phyloP scores from a whole-genome alignment of 2,113 vertebrate genomes.

The Psittacus erithacus region DNA sequence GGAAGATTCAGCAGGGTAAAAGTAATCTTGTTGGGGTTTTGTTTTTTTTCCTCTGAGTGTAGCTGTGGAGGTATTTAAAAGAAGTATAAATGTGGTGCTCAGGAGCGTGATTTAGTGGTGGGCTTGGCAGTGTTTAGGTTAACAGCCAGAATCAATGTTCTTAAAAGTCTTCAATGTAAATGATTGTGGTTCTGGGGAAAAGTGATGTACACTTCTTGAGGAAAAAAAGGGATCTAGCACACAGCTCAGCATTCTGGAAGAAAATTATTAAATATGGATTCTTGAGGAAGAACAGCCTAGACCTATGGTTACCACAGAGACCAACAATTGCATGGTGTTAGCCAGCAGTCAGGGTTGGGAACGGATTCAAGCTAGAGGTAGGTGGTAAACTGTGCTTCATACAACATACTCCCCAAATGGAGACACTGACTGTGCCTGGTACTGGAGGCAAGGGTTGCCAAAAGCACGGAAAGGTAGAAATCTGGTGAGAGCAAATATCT shows the following conservation, averaged over 20 bases:
- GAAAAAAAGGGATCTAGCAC: not conserved
- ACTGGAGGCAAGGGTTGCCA: not conserved
- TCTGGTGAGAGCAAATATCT: accelerated
- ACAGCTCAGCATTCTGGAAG: no score
- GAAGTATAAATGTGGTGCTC: not conserved
- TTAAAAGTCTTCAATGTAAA: not conserved
- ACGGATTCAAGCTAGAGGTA: accelerated
- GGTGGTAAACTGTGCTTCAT: accelerated
- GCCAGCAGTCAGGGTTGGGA: accelerated
- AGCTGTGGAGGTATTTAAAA: not conserved
- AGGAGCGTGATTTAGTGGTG: not conserved
- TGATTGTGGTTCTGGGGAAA: not conserved
- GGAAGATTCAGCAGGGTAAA: not conserved
- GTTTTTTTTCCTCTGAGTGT: not conserved
- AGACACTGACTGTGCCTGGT: accelerated
- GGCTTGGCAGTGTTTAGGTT: not conserved
- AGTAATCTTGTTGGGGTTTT: not conserved
- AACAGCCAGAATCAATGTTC: not conserved
- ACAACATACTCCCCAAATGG: accelerated
- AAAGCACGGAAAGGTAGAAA: accelerated
- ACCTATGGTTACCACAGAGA: accelerated
- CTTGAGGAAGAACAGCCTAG: not conserved
- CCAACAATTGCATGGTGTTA: accelerated
- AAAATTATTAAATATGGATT: accelerated
- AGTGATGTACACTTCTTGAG: not conserved